Base-by-base conservation (phyloP, 2,888 invertebrate species). In the Melanostoma mellinum region DNA sequence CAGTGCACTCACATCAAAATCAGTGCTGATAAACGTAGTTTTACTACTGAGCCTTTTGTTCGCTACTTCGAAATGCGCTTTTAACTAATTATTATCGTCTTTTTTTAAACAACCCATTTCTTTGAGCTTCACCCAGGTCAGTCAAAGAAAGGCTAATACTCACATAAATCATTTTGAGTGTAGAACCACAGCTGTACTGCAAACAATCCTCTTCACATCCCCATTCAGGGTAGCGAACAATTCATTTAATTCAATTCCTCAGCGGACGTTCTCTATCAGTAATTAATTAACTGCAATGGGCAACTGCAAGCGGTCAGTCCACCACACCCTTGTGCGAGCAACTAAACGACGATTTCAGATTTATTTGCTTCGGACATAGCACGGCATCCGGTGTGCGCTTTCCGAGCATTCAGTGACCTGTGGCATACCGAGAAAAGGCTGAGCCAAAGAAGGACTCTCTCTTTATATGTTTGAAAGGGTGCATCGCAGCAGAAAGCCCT, bases 241-340 rank as follows among this genome's bases (percentile, higher is more conserved):
- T 78, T 69, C 68, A 78, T 78, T 82, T 74, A 69, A 82, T 60
- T 74, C 35, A 82, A 82, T 69, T 78, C 69, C 78, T 36, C 42
- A 63, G 48, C 78, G 82, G 82, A 82, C 52, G 68, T 78, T 72
- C 77, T 77, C 77, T 77, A 82, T 78, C 73, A 69, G 78, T 82
- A 78, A 82, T 82, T 82, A 82, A 82, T 82, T 78, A 78, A 78
- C 78, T 82, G 78, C 82, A 82, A 30, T 40, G 69, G 63, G 56
- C 55, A 20, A 50, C 56, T 44, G 33, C 35, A 56, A 55, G 68
- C 61, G 61, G 79, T 44, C 33, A 58, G 42, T 33, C 46, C 50
- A 44, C 68, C 9, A 32, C 42, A 35, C 68, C 68, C 46, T 58
- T 65, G 58, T 8, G 65, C 42, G 42, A 38, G 40, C 52, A 53